Conservation (phyloP, 2,888 invertebrate species). For the Cerastis rubricosa region DNA sequence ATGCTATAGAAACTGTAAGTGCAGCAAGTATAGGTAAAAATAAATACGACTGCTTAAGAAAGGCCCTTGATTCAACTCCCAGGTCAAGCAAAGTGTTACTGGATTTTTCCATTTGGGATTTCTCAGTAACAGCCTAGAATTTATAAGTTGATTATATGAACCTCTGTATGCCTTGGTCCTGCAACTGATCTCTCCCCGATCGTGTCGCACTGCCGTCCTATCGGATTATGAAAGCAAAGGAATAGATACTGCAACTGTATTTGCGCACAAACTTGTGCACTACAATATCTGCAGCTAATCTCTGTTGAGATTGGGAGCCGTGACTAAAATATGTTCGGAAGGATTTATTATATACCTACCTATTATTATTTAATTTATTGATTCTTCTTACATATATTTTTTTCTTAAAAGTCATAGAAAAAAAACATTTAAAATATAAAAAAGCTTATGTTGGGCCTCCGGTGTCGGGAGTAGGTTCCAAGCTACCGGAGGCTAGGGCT, state of each 20-base stretch:
- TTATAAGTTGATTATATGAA: not conserved
- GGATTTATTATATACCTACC: not conserved
- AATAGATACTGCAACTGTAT: not conserved
- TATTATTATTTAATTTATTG: too few relatives aligned
- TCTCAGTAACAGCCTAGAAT: not conserved
- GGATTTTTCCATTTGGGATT: not conserved
- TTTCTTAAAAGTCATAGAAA: too few relatives aligned
- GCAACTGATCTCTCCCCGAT: not conserved
- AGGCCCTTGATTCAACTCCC: not conserved
- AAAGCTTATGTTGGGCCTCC: too few relatives aligned
- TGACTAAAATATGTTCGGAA: not conserved
- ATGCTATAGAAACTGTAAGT: too few relatives aligned
- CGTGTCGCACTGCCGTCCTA: not conserved
- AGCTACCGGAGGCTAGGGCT: too few relatives aligned
- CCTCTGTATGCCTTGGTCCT: not conserved
- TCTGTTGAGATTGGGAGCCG: not conserved
- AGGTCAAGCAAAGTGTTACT: not conserved
- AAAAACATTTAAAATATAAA: too few relatives aligned
- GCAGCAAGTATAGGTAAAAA: too few relatives aligned
- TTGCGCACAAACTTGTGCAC: not conserved
- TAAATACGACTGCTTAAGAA: not conserved
- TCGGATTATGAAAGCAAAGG: conserved; percentile 9
- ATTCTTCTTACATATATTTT: too few relatives aligned
- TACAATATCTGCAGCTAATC: not conserved
- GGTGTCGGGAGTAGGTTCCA: too few relatives aligned